Evolutionary conservation across 1,140 invertebrate species (phyloP), one percentile per base, ranked within the genome.

Genomic region (Holcopasites calliopsidis): DNA sequence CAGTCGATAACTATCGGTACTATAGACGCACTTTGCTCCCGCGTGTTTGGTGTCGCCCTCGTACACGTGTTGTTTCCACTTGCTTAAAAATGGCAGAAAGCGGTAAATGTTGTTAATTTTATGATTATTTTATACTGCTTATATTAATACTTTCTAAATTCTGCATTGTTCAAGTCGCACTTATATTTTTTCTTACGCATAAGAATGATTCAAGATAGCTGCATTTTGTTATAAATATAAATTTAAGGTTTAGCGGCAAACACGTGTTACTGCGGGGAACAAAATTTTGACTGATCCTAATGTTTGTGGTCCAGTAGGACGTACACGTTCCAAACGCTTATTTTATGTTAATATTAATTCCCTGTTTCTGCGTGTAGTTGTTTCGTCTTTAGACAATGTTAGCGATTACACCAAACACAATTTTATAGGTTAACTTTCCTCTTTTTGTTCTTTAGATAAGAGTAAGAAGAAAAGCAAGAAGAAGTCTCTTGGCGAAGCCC

Each of bases 401-500:
- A 11, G 50, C 13, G n/a, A 60, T 26, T 71, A 23, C 8, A 66
- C 11, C 50, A 1, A 3, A 35, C 1, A 18, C 57, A 52, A 73
- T 26, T 40, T 23, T 10, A 7, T 72, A 54, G 60, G 64, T 75
- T 76, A 55, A 18, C 16, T 55, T 55, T 69, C 76, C 76, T 33
- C 16, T 66, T 13, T 75, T 72, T 35, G 38, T 55, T 73, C 82
- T 87, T 64, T 76, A 90, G 91, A 91, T 18, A 91, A 91, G 70
- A 83, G 80, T 62, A 92, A 91, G 66, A 90, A 90, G 65, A 94
- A 94, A 77, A 95, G 93, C 80, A 95, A 95, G 88, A 95, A 95
- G 88, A 94, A 95, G 89, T 93, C 93, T 76, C 80, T 95, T 38
- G 95, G 95, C 13, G 94, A 95, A 52, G 91, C 95, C 74, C 96